Conservation (phyloP, 1,140 invertebrate genomes). For the Muscidifurax raptorellus region DNA sequence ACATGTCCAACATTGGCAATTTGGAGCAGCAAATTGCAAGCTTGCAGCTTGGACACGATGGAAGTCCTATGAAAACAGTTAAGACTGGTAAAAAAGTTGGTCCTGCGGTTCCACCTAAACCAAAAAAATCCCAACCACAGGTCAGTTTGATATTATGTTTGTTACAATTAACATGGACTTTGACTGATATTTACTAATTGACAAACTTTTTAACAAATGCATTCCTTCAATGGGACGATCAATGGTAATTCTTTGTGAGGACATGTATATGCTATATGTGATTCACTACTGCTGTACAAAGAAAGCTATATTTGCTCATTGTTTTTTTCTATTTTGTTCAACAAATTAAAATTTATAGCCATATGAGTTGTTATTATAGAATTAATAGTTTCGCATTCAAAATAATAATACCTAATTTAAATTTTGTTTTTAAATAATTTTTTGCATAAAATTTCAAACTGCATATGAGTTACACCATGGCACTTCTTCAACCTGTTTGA, state of each 20-base stretch:
- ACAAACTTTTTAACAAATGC: conserved; percentile 43
- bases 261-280: background rate
- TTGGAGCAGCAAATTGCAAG: conserved; percentile 74
- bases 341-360: too few species aligned
- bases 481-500: too few species aligned
- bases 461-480: too few species aligned
- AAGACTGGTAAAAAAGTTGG: conserved; percentile 80
- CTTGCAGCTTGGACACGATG: conserved; percentile 70
- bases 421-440: too few species aligned
- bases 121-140: conserved; percentile 84
- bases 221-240: conserved; percentile 39
- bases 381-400: too few species aligned
- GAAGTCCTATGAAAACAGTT: conserved; percentile 57
- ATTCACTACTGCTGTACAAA: background rate
- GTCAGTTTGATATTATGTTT: conserved; percentile 73
- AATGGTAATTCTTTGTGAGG: conserved; percentile 50
- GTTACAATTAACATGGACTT: conserved; percentile 10
- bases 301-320: too few species aligned
- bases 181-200: conserved; percentile 34
- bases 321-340: too few species aligned
- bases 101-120: conserved; percentile 87
- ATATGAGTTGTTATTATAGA: too few species aligned
- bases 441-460: too few species aligned
- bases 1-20: conserved; percentile 69
- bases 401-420: too few species aligned